Evolutionary conservation across 2,113 vertebrate genomes (phyloP).

Genomic region (Callospermophilus lateralis): DNA sequence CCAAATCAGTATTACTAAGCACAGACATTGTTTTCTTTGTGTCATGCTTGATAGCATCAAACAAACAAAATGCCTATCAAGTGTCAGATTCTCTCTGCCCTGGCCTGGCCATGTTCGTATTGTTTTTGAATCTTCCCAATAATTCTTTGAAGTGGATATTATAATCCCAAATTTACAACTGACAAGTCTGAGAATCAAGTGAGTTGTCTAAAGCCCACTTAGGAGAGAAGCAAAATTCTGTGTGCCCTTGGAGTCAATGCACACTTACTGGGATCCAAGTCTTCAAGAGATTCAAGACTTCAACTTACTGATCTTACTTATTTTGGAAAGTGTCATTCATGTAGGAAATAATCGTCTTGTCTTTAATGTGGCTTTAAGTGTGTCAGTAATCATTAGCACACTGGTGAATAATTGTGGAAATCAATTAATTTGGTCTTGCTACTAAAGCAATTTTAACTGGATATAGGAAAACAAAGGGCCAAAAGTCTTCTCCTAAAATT

Average conservation of each 20-base stretch:
- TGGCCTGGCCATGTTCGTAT: neutral
- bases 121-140: neutral
- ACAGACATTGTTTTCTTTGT: slow-evolving; percentile 25
- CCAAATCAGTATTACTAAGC: neutral
- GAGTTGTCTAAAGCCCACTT: neutral
- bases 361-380: neutral
- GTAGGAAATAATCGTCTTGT: neutral
- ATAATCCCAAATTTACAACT: slow-evolving; percentile 42
- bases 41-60: neutral
- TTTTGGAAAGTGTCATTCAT: neutral
- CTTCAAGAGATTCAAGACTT: neutral
- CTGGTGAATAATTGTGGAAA: neutral
- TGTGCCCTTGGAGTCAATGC: neutral
- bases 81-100: neutral
- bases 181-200: neutral
- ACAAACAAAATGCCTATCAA: neutral
- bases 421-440: neutral
- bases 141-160: slow-evolving; percentile 54
- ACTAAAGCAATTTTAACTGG: neutral
- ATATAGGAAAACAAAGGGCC: neutral
- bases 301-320: slow-evolving; percentile 8
- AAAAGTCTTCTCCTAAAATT: neutral
- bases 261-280: no score
- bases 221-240: neutral
- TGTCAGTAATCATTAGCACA: neutral